phyloP scores from a whole-genome alignment of 2,797 vertebrate species.

The Pseudomugil gertrudae region DNA sequence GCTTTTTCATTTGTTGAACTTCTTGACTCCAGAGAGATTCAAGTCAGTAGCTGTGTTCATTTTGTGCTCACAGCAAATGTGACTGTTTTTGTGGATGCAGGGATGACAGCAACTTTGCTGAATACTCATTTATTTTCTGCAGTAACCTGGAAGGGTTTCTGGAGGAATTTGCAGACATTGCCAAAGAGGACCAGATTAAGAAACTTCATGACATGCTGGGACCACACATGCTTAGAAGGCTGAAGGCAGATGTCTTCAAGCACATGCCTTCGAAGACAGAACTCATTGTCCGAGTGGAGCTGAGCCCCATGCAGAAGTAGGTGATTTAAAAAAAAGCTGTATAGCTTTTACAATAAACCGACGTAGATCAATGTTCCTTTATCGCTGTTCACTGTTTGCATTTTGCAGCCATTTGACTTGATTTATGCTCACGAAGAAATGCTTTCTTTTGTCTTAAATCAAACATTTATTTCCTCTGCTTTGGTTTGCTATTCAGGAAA shows the following conservation, averaged over 20 bases:
- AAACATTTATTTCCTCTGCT: background rate
- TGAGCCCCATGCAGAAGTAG: slow-evolving; percentile 99
- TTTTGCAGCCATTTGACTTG: background rate
- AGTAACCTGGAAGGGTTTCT: slow-evolving; percentile 98
- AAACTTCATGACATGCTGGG: slow-evolving; percentile 99
- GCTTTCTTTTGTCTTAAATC: background rate
- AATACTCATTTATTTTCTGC: slow-evolving; percentile 5
- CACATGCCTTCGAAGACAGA: slow-evolving; percentile 99
- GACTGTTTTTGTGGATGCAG: slow-evolving; percentile 2
- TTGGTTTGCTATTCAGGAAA: slow-evolving; percentile 82
- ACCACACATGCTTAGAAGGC: slow-evolving; percentile 95
- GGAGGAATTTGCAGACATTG: slow-evolving; percentile 98
- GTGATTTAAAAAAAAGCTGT: slow-evolving; percentile 32
- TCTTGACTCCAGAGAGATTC: slow-evolving; percentile 95
- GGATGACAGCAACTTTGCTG: slow-evolving; percentile 6
- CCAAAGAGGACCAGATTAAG: slow-evolving; percentile 99
- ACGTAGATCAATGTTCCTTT: background rate
- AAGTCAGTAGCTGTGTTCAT: slow-evolving; percentile 84
- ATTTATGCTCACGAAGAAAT: background rate
- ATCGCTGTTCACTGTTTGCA: background rate
- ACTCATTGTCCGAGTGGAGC: slow-evolving; percentile 95
- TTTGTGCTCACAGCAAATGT: background rate
- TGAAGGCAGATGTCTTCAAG: slow-evolving; percentile 98
- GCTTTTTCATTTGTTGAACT: slow-evolving; percentile 96
- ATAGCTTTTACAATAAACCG: background rate